Evolutionary conservation across 2,888 invertebrate genomes (phyloP), one percentile per base, ranked within the genome.

Genomic region (Synergus itoensis): DNA sequence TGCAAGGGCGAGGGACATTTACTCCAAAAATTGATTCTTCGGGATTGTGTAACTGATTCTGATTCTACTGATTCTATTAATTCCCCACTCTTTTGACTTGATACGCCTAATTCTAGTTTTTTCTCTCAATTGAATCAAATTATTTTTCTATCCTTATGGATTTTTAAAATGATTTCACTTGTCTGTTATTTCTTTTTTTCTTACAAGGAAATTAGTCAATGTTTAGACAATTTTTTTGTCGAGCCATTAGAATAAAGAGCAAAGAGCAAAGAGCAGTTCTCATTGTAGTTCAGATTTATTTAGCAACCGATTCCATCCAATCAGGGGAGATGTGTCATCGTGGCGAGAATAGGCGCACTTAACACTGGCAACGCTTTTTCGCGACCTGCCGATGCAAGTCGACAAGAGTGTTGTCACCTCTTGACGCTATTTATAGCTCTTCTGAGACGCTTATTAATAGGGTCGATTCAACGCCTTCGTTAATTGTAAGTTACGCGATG

Each of bases 241-340:
- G 62, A 18, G 18, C n/a, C 18, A 57, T 57, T n/a, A n/a, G n/a
- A n/a, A 57, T 8, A 57, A 57, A 57, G 9, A n/a, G 53, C 16
- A 53, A 65, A 63, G 77, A 41, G 65, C 57, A 45, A 40, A 53
- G 81, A 79, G 75, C 79, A 81, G 53, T 73, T 73, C 73, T 57
- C 40, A 65, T 43, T 65, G 80, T 81, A 80, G 67, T 84, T 84
- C 79, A 79, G 83, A 80, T 84, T 84, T 84, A 84, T 85, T 85
- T 83, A 82, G 84, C 83, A 78, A 80, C 67, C 80, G 83, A 85
- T 85, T 84, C 82, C 79, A 81, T 82, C 84, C 84, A 88, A 89
- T 89, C 88, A 87, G 86, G 84, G 81, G 77, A 84, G 88, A 89
- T 89, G 89, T 89, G 89, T 89, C 89, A 89, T 89, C 89, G 83